Base-by-base conservation (phyloP, 1,140 invertebrate genomes). In the Coptotermes formosanus region DNA sequence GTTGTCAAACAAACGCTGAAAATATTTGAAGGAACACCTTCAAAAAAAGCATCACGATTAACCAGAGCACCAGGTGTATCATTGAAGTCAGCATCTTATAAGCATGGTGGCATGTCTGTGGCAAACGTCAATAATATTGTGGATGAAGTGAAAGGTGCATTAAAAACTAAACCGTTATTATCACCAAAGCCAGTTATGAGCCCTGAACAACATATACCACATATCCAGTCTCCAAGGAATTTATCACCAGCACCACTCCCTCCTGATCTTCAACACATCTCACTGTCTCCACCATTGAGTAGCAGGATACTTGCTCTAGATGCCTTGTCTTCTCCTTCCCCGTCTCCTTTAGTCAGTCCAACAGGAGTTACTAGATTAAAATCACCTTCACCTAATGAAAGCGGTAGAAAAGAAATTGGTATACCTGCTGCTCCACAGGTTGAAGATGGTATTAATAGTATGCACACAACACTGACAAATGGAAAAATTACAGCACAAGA, bases 1-100 rank as follows among this genome's bases (percentile, higher is more conserved):
- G 93, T 97, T 82, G 96, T 97, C 69, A 96, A 96, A 89, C 95
- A 96, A 82, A 95, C 95, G 2, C 93, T 97, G 87, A 94, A 95
- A 88, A 95, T 97, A 89, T 98, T 98, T 90, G 97, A 98, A 90
- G 93, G 86, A 30, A 48, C 85, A 44, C 55, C 83, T n/a, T 30
- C 44, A 32, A 30, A 25, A 12, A 84, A 84, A n/a, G 8, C 52
- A n/a, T 84, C 83, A 84, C n/a, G 45, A 52, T n/a, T 52, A 19
- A n/a, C 30, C 14, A 84, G 45, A 75, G n/a, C n/a, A 30, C n/a
- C 64, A 75, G 64, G 64, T 75, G 64, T 75, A 25, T n/a, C 64
- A 75, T 12, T 30, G 25, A 75, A 75, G 25, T 75, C 64, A 11
- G 25, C 64, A n/a, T 9, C 64, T 12, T 75, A 75, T 75, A 75